Conservation (phyloP, 2,888 invertebrate genomes). For the Panorpa germanica region DNA sequence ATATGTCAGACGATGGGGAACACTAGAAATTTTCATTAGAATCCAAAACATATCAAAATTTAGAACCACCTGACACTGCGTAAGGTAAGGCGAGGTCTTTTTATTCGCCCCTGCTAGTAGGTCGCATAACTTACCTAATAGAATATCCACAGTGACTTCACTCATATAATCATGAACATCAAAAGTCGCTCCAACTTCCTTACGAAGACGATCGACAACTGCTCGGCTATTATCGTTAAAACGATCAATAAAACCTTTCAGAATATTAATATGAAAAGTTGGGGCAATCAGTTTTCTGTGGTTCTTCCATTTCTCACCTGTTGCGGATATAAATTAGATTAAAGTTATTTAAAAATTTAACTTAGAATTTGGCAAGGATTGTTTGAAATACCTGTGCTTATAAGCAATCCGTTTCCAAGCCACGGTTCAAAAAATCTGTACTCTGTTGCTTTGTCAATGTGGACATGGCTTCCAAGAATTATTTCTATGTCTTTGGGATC, state of each 20-base stretch:
- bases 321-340: constrained; percentile 1
- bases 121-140: constrained; percentile 30
- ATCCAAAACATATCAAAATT: too few relatives aligned
- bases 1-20: too few relatives aligned
- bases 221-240: constrained; percentile 57
- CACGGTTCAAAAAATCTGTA: constrained; percentile 62
- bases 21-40: too few relatives aligned
- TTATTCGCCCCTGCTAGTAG: too few relatives aligned
- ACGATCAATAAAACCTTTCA: constrained; percentile 58
- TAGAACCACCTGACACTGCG: too few relatives aligned
- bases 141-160: constrained; percentile 58
- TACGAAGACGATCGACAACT: constrained; percentile 43
- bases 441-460: constrained; percentile 53
- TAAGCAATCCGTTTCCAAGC: constrained; percentile 61
- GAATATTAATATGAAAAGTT: constrained; percentile 65
- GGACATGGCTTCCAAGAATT: constrained; percentile 53
- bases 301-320: constrained; percentile 59
- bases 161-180: constrained; percentile 67
- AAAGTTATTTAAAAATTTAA: constrained; percentile 1
- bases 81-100: too few relatives aligned
- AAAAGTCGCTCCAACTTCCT: constrained; percentile 48
- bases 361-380: background rate
- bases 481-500: constrained; percentile 55
- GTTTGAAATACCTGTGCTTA: constrained; percentile 38
- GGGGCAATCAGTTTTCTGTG: constrained; percentile 72